phyloP scores from a whole-genome alignment of 1,140 invertebrate species.

The Brachionus koreanus region DNA sequence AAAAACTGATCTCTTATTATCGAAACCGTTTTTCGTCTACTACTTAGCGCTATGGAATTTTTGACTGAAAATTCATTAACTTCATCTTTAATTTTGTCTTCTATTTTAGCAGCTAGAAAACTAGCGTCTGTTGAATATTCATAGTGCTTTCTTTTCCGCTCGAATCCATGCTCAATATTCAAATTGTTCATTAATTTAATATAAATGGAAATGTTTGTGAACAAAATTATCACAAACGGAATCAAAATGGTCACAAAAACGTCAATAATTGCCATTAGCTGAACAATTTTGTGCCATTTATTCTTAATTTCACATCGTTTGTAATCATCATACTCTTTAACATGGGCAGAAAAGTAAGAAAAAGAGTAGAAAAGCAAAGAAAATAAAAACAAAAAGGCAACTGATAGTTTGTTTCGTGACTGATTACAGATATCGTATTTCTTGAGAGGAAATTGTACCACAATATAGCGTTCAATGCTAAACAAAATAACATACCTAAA shows the following conservation, averaged over 20 bases:
- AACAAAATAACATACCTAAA: conserved; percentile 22
- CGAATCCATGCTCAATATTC: background rate
- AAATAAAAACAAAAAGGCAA: background rate
- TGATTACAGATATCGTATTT: conserved; percentile 23
- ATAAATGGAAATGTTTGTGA: conserved; percentile 20
- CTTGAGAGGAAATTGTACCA: conserved; percentile 26
- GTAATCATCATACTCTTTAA: background rate
- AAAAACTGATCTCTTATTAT: background rate
- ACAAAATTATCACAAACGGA: conserved; percentile 9
- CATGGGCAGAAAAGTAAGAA: background rate
- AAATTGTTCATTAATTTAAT: conserved; percentile 13
- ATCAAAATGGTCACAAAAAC: conserved; percentile 9
- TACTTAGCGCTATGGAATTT: background rate
- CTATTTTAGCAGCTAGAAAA: background rate
- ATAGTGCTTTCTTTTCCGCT: background rate
- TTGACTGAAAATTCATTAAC: background rate
- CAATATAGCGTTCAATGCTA: background rate
- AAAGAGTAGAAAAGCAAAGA: background rate
- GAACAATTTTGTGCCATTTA: background rate
- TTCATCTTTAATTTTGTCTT: background rate
- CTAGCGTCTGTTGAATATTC: conserved; percentile 19
- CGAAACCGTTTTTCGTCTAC: background rate
- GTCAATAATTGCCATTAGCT: conserved; percentile 11
- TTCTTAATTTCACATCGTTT: background rate
- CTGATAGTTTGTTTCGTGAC: background rate